Evolutionary conservation across 2,113 vertebrate species (phyloP).

Genomic region (Corythornis cristatus): DNA sequence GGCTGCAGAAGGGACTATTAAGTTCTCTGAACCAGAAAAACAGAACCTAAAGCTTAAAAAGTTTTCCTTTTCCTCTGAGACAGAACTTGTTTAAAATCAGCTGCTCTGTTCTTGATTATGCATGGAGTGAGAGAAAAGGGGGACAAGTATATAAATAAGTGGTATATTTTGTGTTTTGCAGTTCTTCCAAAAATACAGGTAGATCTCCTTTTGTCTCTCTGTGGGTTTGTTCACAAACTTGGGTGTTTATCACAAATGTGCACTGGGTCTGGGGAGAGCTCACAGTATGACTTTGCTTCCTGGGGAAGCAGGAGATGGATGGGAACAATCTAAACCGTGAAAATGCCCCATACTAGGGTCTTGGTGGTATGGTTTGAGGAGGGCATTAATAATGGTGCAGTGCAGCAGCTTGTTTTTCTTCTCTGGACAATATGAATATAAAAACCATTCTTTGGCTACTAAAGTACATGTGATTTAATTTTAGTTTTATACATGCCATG

Average conservation of each 20-base stretch:
- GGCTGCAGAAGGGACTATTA: neutral
- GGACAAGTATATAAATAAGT: neutral
- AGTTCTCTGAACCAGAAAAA: neutral
- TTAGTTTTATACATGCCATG: neutral
- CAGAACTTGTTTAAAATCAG: neutral
- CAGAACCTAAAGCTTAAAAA: neutral
- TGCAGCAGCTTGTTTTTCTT: neutral
- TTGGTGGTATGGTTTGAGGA: neutral
- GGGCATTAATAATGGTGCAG: neutral
- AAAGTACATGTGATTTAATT: neutral
- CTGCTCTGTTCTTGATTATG: neutral
- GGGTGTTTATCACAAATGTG: neutral
- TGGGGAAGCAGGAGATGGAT: accelerated
- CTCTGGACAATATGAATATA: neutral
- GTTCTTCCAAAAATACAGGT: neutral
- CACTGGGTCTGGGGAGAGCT: neutral
- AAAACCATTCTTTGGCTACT: neutral
- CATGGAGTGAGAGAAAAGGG: neutral
- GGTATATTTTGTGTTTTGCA: neutral
- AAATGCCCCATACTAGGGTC: neutral
- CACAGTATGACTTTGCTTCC: neutral
- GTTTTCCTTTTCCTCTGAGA: neutral
- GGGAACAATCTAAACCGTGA: neutral
- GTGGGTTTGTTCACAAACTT: neutral
- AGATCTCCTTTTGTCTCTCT: neutral